Evolutionary conservation across 2,797 vertebrate genomes (phyloP).

Genomic region (Pangasius macronema): DNA sequence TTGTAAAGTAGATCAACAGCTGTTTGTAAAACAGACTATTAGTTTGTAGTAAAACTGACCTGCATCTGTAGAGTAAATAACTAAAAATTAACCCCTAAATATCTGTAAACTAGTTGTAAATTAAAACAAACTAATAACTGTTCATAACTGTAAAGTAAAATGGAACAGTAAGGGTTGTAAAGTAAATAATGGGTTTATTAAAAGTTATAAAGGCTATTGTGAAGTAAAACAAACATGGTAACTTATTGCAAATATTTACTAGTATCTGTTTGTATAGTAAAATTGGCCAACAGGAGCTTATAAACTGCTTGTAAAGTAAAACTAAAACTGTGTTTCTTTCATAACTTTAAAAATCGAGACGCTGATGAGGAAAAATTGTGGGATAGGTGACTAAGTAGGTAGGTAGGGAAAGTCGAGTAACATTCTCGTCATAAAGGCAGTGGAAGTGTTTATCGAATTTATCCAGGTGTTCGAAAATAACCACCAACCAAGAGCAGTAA

Average conservation of each 20-base stretch:
- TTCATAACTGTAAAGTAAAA: background rate
- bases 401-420: no score
- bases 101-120: background rate
- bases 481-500: background rate
- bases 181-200: background rate
- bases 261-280: background rate
- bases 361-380: no score
- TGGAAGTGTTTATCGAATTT: background rate
- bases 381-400: no score
- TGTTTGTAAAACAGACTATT: background rate
- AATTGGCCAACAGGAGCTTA: background rate
- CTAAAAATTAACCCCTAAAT: background rate
- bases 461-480: background rate
- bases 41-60: background rate
- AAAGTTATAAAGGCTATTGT: background rate
- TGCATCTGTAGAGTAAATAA: background rate
- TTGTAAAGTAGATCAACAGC: conserved; percentile 5
- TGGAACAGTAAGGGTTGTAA: background rate
- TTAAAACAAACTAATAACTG: background rate
- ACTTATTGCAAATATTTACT: background rate
- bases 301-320: background rate
- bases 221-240: background rate
- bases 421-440: no score
- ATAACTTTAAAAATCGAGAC: background rate
- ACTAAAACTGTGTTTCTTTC: background rate